Conservation (phyloP, 2,113 vertebrate genomes). For the Sander lucioperca region DNA sequence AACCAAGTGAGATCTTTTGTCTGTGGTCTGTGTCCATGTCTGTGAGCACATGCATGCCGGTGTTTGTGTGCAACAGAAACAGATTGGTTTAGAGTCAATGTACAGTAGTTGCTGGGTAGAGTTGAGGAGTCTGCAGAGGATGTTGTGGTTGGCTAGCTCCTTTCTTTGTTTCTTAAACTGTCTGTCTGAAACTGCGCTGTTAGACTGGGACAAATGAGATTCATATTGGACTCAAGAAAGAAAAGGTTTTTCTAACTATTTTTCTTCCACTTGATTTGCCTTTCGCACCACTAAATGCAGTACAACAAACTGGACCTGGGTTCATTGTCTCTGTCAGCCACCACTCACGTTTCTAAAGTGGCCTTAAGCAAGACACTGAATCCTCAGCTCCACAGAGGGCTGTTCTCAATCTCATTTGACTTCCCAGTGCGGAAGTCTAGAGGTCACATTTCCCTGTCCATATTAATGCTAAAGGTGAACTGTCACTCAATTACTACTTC, state of each 20-base stretch:
- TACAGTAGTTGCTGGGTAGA: constrained; percentile 75
- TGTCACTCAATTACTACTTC: constrained; percentile 27
- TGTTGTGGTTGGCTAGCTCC: constrained; percentile 56
- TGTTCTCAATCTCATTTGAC: constrained; percentile 27
- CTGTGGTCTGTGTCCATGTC: constrained; percentile 23
- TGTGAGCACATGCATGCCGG: constrained; percentile 33
- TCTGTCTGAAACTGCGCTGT: constrained; percentile 35
- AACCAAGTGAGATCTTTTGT: constrained; percentile 24
- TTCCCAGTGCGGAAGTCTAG: background rate
- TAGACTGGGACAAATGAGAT: constrained; percentile 48
- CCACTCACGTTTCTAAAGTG: background rate
- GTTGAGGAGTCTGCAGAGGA: constrained; percentile 51
- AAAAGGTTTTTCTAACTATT: background rate
- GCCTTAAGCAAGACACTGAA: constrained; percentile 12
- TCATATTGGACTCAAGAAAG: background rate
- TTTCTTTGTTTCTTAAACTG: constrained; percentile 65
- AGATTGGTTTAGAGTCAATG: constrained; percentile 31
- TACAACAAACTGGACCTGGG: background rate
- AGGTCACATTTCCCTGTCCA: constrained; percentile 20
- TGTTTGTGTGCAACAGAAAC: constrained; percentile 49
- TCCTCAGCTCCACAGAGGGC: constrained; percentile 2
- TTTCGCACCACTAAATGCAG: background rate
- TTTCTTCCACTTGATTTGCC: background rate
- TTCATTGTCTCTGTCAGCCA: background rate
- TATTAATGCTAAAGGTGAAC: constrained; percentile 8